These are phyloP conservation scores for Botia almorhae DNA, from an alignment of 2,797 vertebrate genomes.

Conservation along the genomic window DNA sequence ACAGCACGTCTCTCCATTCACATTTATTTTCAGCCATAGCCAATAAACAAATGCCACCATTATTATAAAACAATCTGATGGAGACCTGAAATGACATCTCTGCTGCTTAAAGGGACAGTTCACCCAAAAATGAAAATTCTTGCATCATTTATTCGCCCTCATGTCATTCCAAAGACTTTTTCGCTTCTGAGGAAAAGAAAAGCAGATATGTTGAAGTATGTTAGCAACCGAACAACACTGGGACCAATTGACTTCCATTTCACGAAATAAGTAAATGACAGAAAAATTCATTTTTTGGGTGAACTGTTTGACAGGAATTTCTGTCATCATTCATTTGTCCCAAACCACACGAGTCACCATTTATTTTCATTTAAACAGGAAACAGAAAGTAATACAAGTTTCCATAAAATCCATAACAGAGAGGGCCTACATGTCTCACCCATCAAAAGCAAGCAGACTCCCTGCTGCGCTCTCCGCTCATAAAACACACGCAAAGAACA, in stretches of 20 bases:
- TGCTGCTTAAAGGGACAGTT: not conserved
- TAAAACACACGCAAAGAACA: constrained; percentile 50
- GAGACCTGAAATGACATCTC: not conserved
- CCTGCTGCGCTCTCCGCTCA: constrained; percentile 18
- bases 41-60: not conserved
- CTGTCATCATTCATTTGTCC: too few species aligned
- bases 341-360: not conserved
- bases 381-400: not conserved
- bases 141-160: too few species aligned
- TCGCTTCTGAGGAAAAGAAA: too few species aligned
- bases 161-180: too few species aligned
- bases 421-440: constrained; percentile 2
- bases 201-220: too few species aligned
- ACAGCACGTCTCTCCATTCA: not conserved
- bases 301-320: too few species aligned
- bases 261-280: too few species aligned
- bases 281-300: too few species aligned
- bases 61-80: not conserved
- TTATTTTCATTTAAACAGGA: not conserved
- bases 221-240: too few species aligned
- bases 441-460: constrained; percentile 5
- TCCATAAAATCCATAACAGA: constrained; percentile 13
- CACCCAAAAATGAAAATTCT: too few species aligned
- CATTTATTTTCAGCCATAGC: not conserved
- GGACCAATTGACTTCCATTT: too few species aligned